Evolutionary conservation across 1,140 invertebrate species (phyloP).

Genomic region (Philotrypesis tridentata): DNA sequence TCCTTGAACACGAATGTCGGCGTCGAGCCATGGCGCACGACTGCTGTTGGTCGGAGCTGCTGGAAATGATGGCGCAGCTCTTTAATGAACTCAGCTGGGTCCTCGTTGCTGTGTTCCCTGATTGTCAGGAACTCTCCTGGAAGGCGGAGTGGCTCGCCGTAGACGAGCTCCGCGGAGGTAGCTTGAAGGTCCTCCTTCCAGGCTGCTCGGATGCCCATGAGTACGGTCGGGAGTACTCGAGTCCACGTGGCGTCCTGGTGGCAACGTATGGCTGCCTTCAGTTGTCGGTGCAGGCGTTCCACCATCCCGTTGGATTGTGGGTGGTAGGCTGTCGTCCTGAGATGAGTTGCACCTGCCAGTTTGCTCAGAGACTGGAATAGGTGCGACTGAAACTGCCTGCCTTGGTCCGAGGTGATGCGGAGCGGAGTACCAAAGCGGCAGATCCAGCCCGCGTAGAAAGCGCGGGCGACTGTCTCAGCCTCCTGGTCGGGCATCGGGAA

Average conservation of each 20-base stretch:
- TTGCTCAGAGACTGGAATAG: too few species aligned
- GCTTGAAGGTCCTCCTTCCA: conserved; percentile 11
- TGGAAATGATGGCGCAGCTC: not conserved
- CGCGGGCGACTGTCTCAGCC: too few species aligned
- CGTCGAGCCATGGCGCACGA: conserved; percentile 8
- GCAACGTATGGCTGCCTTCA: too few species aligned
- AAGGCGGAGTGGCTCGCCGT: not conserved
- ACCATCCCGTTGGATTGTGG: conserved; percentile 56
- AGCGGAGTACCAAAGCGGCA: conserved; percentile 59
- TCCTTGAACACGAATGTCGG: conserved; percentile 51
- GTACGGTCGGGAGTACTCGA: not conserved
- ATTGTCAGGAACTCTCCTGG: not conserved
- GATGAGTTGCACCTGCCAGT: conserved; percentile 51
- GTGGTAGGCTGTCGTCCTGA: conserved; percentile 63
- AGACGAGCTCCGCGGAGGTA: not conserved
- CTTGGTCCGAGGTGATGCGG: conserved; percentile 62
- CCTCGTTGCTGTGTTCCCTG: not conserved
- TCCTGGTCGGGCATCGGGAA: too few species aligned
- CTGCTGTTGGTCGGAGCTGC: conserved; percentile 4
- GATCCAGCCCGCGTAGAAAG: conserved; percentile 2
- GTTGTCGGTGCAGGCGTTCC: too few species aligned
- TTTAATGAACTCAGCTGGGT: not conserved
- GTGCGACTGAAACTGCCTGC: conserved; percentile 66
- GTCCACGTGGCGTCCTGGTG: conserved; percentile 48
- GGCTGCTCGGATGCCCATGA: not conserved